Evolutionary conservation across 2,888 invertebrate genomes (phyloP), one percentile per base, ranked within the genome.

Genomic region (Mythimna pallens): DNA sequence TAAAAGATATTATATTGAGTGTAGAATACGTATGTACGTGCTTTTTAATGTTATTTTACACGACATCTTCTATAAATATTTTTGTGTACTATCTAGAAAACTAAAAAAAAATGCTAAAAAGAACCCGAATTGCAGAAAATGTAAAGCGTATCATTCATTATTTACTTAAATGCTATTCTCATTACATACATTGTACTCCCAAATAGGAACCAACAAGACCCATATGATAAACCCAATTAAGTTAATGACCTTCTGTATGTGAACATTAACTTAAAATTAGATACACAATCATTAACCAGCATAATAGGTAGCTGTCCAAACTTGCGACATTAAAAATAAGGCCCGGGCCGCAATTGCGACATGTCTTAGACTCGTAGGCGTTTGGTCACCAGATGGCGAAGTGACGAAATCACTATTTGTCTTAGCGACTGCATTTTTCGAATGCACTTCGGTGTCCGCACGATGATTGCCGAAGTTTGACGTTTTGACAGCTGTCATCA

Each of bases 311-410:
- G 71, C 73, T 81, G 85, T 81, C 84, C 86, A 82, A 83, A 86
- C 82, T 82, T 81, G 76, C 76, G 73, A 82, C 81, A 74, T 81
- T 85, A 89, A 88, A 89, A 89, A 87, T 87, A 86, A 88, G 78
- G 79, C 52, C 73, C 70, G 73, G 34, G 30, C 69, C 71, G 47
- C 55, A 71, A 81, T 88, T 87, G 71, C 85, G 82, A 84, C 85
- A 88, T 71, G 22, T 69, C 73, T 88, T 89, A 85, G 89, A 87
- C 88, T 65, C 71, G 89, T 90, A 86, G 91, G 89, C 89, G 82
- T 73, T 74, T 82, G 91, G 88, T 82, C 85, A 76, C 91, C 93
- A 93, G 90, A 93, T 93, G 93, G 87, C 76, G 74, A 57, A 76
- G 84, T 90, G 88, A 89, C 86, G 88, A 88, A 88, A 91, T 79